Evolutionary conservation across 2,888 invertebrate genomes (phyloP), one percentile per base, ranked within the genome.

Genomic region (Diplazon laetatorius): DNA sequence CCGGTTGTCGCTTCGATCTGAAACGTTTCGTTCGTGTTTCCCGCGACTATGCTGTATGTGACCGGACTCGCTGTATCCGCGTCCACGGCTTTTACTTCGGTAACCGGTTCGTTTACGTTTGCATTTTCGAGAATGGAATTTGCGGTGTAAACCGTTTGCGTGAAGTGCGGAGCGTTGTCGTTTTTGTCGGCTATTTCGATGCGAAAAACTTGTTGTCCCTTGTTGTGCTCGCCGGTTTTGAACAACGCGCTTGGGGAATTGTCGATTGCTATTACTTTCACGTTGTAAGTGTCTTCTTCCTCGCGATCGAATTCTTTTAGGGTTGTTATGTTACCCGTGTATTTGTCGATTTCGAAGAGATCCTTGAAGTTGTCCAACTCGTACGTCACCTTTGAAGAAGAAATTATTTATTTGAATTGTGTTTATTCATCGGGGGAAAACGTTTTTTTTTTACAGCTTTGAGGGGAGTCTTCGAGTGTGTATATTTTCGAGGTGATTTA

Each of bases 101-200:
- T 96, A 6, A 98, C 97, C 65, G 95, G 93, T 76, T 94, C 95
- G 86, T 96, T 96, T 22, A 95, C 94, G 88, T 98, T 97, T 2
- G 96, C 95, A 90, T 96, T 95, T 91, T 98, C 98, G 35, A 94
- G 93, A 82, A 97, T 94, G 63, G 95, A 94, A 83, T 95, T 94
- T 0, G 96, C 95, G 16, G 94, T 92, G 89, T 96, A 97, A 5
- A 94, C 92, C 0, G 93, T 91, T 87, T 95, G 93, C n/a, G 95
- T 95, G 89, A 99, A 99, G 85, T 94, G 94, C 0, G 99, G 99
- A 18, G 95, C 94, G 91, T 99, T 99, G 91, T 99, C 99, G 90
- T 99, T 99, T 89, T 97, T 97, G 91, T 99, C 99, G 20, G 97
- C 97, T 50, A 99, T 98, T 87, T 95, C 95, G 85, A 99, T 97